phyloP scores from a whole-genome alignment of 2,113 vertebrate genomes.

The Sisor rabdophorus region DNA sequence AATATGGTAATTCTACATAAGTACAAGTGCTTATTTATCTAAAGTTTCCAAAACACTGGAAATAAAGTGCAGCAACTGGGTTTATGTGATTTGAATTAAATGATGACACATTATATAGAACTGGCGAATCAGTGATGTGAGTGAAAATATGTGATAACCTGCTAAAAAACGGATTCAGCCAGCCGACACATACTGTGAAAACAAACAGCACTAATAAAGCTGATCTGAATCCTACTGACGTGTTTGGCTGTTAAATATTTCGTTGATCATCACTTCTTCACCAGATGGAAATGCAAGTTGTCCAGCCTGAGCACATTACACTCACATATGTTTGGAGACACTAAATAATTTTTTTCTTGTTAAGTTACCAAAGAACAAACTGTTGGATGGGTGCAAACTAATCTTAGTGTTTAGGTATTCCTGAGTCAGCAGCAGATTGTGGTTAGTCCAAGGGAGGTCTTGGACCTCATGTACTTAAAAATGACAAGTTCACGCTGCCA shows the following conservation, averaged over 20 bases:
- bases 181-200: constrained; percentile 12
- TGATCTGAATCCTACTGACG: constrained; percentile 14
- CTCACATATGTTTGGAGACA: constrained; percentile 11
- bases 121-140: not conserved
- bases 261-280: constrained; percentile 5
- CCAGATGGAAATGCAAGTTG: constrained; percentile 23
- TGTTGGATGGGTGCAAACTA: not conserved
- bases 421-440: constrained; percentile 23
- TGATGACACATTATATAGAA: constrained; percentile 12
- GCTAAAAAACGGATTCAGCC: constrained; percentile 17
- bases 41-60: not conserved
- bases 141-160: not conserved
- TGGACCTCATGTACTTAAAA: constrained; percentile 49
- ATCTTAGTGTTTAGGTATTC: constrained; percentile 6
- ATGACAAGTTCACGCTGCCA: constrained; percentile 68
- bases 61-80: not conserved
- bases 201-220: constrained; percentile 27
- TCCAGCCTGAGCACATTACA: constrained; percentile 15
- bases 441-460: constrained; percentile 43
- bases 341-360: not conserved
- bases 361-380: constrained; percentile 15
- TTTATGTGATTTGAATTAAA: not conserved
- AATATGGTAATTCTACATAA: not conserved
- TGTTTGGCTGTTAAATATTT: constrained; percentile 16
- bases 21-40: not conserved